Base-by-base conservation (phyloP, 2,888 invertebrate genomes). In the Lydus trimaculatus region DNA sequence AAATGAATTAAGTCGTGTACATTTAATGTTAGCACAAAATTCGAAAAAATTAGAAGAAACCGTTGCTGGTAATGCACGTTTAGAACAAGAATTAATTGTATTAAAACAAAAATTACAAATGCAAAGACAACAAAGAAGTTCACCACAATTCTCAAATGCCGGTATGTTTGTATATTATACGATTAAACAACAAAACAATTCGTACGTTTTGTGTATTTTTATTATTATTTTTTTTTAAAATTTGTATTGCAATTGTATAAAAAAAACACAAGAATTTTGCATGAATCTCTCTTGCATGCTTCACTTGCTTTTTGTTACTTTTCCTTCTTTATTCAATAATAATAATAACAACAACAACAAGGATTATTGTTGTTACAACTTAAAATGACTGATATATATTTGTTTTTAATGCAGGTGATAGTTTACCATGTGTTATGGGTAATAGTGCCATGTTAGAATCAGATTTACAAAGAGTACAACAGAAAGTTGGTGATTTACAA, bases 11-110 rank as follows among this genome's bases (percentile, higher is more conserved):
- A 92, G 93, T 73, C 88, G 94, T 69, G 95, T 96, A 66, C 92
- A 95, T 84, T 91, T 93, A 72, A 90, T 96, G 86, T 86, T 97
- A 80, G 95, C 96, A 73, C 93, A 95, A 87, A 95, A 96, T 88
- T 96, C 96, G 79, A 95, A 95, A 92, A 94, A 94, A 90, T 86
- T 97, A 75, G 96, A 97, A 85, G 95, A 96, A 85, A 96, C 95
- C 0, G 95, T 96, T 20, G 94, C 95, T 1, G 96, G 96, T 77
- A 96, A 96, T 83, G 94, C 95, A 8, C 90, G 94, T 1, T 85
- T 97, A 71, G 97, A 97, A 84, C 93, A 96, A 72, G 96, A 97
- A 82, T 86, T 97, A 74, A 89, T 95, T 63, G 90, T 95, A 28
- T 84, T 97, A 66, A 89, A 96, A 9, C 94, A 96, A 77, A 96